A percentile compares a stretch with the other conserved stretches of the same genome.
Evolutionary conservation across 2,113 vertebrate genomes (phyloP).

Genomic region (Pavo muticus): DNA sequence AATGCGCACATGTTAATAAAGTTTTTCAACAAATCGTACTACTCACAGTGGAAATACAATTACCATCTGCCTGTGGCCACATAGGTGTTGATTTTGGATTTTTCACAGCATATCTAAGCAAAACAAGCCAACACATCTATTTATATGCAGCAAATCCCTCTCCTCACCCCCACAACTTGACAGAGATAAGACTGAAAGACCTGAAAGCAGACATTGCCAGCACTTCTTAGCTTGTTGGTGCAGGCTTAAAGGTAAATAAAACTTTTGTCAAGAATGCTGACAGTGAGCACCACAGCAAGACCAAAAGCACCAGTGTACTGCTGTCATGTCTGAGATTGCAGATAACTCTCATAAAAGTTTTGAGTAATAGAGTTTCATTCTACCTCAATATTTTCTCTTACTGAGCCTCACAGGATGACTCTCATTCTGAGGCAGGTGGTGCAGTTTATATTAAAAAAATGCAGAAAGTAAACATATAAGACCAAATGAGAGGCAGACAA

Average conservation of each 20-base stretch:
- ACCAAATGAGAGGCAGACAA: not conserved
- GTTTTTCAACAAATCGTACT: not conserved
- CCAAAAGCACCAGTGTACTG: rapidly evolving
- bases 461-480: not conserved
- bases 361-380: not conserved
- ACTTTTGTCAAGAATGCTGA: not conserved
- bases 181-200: not conserved
- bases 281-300: not conserved
- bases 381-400: not conserved
- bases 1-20: not conserved
- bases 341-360: not conserved
- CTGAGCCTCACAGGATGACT: not conserved
- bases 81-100: not conserved
- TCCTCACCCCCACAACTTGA: rapidly evolving
- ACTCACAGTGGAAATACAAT: not conserved
- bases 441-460: not conserved
- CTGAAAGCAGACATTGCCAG: not conserved
- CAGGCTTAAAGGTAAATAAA: not conserved
- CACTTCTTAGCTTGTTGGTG: not conserved
- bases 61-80: not conserved
- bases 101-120: not conserved
- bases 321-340: not conserved
- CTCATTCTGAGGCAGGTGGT: not conserved
- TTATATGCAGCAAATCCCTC: not conserved
- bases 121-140: not conserved